Conservation (phyloP, 2,888 invertebrate species). For the Drosophila hamatofila region DNA sequence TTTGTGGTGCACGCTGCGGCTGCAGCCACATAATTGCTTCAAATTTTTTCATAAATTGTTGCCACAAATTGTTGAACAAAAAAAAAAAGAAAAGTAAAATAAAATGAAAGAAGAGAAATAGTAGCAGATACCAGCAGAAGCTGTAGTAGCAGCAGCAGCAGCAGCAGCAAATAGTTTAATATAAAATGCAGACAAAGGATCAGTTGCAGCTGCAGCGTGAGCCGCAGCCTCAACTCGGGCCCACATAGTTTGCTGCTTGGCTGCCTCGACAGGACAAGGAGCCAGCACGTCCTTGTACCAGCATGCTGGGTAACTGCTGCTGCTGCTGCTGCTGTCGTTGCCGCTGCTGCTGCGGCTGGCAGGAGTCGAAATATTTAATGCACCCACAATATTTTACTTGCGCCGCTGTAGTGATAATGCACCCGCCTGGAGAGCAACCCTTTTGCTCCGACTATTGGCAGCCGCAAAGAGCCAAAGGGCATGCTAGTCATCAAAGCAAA, state of each 20-base stretch:
- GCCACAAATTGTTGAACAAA: slow-evolving; percentile 56
- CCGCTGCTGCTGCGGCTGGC: slow-evolving; percentile 28
- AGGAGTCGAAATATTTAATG: slow-evolving; percentile 66
- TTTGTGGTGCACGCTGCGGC: slow-evolving; percentile 44
- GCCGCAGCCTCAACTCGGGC: slow-evolving; percentile 26
- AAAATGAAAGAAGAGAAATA: slow-evolving; percentile 37
- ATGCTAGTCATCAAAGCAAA: slow-evolving; percentile 65
- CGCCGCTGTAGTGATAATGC: slow-evolving; percentile 65
- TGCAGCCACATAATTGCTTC: slow-evolving; percentile 66
- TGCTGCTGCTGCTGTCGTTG: too few species aligned
- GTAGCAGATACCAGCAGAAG: slow-evolving; percentile 23
- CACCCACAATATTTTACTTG: slow-evolving; percentile 71
- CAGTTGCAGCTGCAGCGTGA: slow-evolving; percentile 17
- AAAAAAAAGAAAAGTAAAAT: background rate
- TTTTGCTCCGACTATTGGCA: slow-evolving; percentile 21
- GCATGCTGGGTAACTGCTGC: slow-evolving; percentile 19
- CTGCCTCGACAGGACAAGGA: slow-evolving; percentile 20
- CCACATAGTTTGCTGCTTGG: slow-evolving; percentile 51
- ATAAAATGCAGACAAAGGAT: slow-evolving; percentile 71
- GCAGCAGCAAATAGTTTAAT: slow-evolving; percentile 70
- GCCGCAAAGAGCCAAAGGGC: slow-evolving; percentile 36
- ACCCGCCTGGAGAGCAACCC: slow-evolving; percentile 43
- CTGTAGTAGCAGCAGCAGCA: slow-evolving; percentile 25
- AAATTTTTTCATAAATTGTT: slow-evolving; percentile 72
- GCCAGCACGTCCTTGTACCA: slow-evolving; percentile 23